Evolutionary conservation across 2,888 invertebrate species (phyloP), one percentile per base, ranked within the genome.

Genomic region (Microplitis manilae): DNA sequence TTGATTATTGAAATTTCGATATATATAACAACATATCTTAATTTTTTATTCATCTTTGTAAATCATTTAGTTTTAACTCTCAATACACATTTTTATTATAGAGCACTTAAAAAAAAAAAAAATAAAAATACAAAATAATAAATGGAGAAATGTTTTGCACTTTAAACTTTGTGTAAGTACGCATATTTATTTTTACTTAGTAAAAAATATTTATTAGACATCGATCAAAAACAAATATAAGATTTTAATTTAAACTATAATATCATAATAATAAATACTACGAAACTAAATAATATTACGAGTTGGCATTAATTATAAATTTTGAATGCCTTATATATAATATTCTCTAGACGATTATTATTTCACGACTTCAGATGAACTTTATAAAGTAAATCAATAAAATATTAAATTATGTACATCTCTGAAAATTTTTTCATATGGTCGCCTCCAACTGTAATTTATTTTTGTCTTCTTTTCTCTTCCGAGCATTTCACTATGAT

Each of bases 211-310:
- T 86, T 86, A 86, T 86, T 86, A 84, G 83, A 85, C 85, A 85
- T 86, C 85, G 83, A 84, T 50, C 50, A 50, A 50, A 50, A 79
- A 83, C 81, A 81, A 84, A 86, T 81, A 85, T 82, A 86, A 83
- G 76, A 77, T 75, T 82, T 75, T 80, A 82, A 77, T 81, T 78
- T 82, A 80, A 82, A 78, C 79, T 79, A 84, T 84, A 85, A 86
- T 83, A 83, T 84, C 82, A 81, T 86, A 84, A 85, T 83, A 87
- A 89, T 89, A 89, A 89, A 89, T 89, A 89, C 83, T 87, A 87
- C 84, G 82, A 83, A 86, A 85, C 87, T 87, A 88, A 86, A 85
- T 84, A 82, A 82, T 83, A 84, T 84, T 82, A 79, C 59, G 68
- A 67, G 62, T 41, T 70, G 64, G 65, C 41, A 73, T 73, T 75